Base-by-base conservation (phyloP, 2,113 vertebrate genomes). In the Bufo bufo region DNA sequence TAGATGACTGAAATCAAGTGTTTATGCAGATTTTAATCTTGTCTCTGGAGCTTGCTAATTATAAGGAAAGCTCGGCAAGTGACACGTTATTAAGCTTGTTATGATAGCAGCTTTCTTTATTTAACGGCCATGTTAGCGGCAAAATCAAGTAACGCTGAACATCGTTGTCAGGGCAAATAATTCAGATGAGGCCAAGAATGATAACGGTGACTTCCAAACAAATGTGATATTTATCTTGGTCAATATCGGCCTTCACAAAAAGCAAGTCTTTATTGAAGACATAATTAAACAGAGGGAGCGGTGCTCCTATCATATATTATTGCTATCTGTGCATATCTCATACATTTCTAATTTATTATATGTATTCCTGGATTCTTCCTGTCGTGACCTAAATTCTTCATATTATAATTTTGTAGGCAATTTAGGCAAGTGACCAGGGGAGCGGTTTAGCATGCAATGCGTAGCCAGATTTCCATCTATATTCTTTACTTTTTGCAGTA, bases 61-160 rank as follows among this genome's bases (percentile, higher is more conserved):
- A 86, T 86, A 59, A 66, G 58, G 59, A 79, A 66, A 49, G 74
- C 58, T 12, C 49, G 52, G 85, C n/a, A 66, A 87, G 85, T 79
- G 85, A 87, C 85, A 79, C 77, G 59, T 80, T 87, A 87, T 87
- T 87, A 80, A 66, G 85, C 75, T 69, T 80, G 85, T 87, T 87
- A 87, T 87, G 85, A 79, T 87, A 87, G 74, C 74, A 65, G 85
- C 58, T 86, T 78, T 86, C 85, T 86, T 86, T 77, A 77, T 61
- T 86, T 65, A 77, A 52, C 85, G 71, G 75, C 61, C 75, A 45
- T 85, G 66, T 72, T 85, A 85, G 52, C 20, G 66, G 69, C 13
- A 85, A 50, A 87, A 79, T 71, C 49, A 45, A 80, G 63, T 8
- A 66, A 20, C 47, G 20, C 63, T 49, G 49, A 50, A 66, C 61